A percentile compares a stretch with the other conserved stretches of the same genome.
These are phyloP conservation scores for Solenopsis fugax DNA, from an alignment of 1,140 invertebrate species.

Conservation along the genomic window DNA sequence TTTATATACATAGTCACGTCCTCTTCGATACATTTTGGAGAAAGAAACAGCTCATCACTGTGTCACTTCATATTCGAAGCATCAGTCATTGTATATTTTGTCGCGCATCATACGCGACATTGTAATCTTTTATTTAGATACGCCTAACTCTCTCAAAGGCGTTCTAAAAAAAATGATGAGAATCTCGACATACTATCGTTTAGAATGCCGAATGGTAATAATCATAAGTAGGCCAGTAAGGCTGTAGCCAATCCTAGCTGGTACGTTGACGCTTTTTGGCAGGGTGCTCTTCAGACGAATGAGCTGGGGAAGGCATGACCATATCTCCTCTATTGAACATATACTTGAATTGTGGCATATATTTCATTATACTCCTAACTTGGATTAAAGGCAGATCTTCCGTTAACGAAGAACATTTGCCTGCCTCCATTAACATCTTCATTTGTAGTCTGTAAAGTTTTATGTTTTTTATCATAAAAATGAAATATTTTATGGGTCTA, in stretches of 20 bases:
- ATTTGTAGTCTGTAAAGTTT: slow-evolving; percentile 89
- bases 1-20: slow-evolving; percentile 71
- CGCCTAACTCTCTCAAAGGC: background rate
- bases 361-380: slow-evolving; percentile 93
- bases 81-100: slow-evolving; percentile 41
- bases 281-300: slow-evolving; percentile 84
- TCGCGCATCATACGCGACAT: slow-evolving; percentile 62
- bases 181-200: slow-evolving; percentile 52
- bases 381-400: slow-evolving; percentile 91
- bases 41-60: slow-evolving; percentile 72
- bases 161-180: slow-evolving; percentile 20
- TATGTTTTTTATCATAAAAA: background rate
- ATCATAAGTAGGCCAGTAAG: slow-evolving; percentile 87
- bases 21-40: slow-evolving; percentile 70
- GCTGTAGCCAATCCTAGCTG: slow-evolving; percentile 89
- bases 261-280: slow-evolving; percentile 88
- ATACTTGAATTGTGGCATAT: slow-evolving; percentile 95
- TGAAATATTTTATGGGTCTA: background rate
- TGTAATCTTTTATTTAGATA: slow-evolving; percentile 24
- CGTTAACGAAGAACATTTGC: slow-evolving; percentile 90
- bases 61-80: slow-evolving; percentile 63
- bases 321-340: slow-evolving; percentile 88
- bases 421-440: slow-evolving; percentile 91
- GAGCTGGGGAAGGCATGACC: slow-evolving; percentile 79
- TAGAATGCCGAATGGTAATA: slow-evolving; percentile 86